Evolutionary conservation across 2,113 vertebrate species (phyloP).

Genomic region (Pholis gunnellus): DNA sequence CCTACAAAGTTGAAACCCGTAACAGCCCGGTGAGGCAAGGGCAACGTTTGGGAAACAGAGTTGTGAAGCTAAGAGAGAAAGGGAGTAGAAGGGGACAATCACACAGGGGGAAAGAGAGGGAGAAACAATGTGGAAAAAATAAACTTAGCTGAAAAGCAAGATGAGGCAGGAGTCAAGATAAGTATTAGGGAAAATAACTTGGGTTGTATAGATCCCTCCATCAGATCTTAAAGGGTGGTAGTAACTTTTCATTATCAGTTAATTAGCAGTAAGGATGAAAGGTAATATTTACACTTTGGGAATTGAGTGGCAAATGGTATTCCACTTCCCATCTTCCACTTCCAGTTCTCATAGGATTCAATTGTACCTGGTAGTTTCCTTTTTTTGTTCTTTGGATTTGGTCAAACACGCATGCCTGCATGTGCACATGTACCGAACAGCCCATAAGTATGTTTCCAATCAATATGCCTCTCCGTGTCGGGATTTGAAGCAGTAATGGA

Average conservation of each 20-base stretch:
- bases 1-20: constrained; percentile 14
- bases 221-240: background rate
- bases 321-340: background rate
- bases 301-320: background rate
- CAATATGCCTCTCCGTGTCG: background rate
- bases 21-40: constrained; percentile 4
- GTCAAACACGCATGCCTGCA: background rate
- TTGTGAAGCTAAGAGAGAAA: background rate
- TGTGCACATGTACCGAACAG: too few species aligned
- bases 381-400: background rate
- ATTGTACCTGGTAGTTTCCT: background rate
- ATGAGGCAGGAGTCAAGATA: background rate
- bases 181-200: background rate
- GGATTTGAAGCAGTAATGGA: background rate
- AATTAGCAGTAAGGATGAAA: constrained; percentile 37
- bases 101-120: background rate
- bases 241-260: constrained; percentile 4
- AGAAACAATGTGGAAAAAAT: background rate
- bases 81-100: background rate
- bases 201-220: constrained; percentile 2
- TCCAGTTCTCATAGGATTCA: background rate
- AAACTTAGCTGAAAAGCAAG: background rate
- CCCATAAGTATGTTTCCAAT: too few species aligned
- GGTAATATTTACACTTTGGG: background rate
- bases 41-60: background rate